Base-by-base conservation (phyloP, 2,888 invertebrate genomes). In the Augochlorella aurata region DNA sequence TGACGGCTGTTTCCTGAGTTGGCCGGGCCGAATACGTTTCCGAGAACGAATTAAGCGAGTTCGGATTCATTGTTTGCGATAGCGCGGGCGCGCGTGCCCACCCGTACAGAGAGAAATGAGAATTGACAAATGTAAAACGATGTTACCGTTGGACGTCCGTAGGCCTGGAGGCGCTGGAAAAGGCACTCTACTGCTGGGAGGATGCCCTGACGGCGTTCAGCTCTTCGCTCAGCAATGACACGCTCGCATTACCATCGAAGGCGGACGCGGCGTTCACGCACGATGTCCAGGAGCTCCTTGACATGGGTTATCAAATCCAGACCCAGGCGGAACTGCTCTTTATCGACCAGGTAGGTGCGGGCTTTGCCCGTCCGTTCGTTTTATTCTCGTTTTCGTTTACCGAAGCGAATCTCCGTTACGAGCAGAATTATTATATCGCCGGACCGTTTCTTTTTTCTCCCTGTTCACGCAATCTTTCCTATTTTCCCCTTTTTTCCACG, bases 171-270 rank as follows among this genome's bases (percentile, higher is more conserved):
- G 97, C 98, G 0, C 94, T 99, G 88, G 98, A 98, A 91, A 97
- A 97, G 24, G 98, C 98, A 83, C 97, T 99, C 87, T 97, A 97
- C 92, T 98, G 97, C 93, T 99, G 98, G 98, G 98, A 99, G 94
- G 98, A 99, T 94, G 98, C 98, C 16, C 94, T 99, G 86, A 96
- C 97, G 0, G 96, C 97, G 58, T 98, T 98, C 92, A 95, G 96
- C 58, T 94, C 95, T 24, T 92, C 94, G 82, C 95, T 95, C 74
- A 95, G 95, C 91, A 95, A 95, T 89, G 93, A 92, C 47, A 95
- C 96, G 0, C 94, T 96, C 67, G 96, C 97, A 50, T 95, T 97
- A 86, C 96, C 97, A 14, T 96, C 97, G 38, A 96, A 97, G 24
- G 97, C 97, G 92, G 98, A 98, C 92, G 97, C 97, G 0, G 97